Percentiles rank a stretch among this genome's conserved stretches.
phyloP scores from a whole-genome alignment of 2,113 vertebrate genomes.

The Gallinago jamesoni region DNA sequence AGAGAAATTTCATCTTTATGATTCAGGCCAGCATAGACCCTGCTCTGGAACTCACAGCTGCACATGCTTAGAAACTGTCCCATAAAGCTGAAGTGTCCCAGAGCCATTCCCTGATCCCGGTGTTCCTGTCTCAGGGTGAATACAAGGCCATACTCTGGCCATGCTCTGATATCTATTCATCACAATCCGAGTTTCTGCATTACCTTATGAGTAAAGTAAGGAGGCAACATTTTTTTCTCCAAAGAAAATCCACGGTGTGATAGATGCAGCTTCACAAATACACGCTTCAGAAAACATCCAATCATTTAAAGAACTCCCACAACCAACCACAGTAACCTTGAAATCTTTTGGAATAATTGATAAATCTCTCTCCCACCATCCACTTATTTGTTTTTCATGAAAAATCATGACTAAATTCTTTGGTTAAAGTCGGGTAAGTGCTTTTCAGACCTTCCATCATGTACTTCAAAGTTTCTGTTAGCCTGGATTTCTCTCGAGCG shows the following conservation, averaged over 20 bases:
- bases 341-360: slow-evolving; percentile 51
- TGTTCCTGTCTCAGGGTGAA: not conserved
- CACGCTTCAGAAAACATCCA: slow-evolving; percentile 43
- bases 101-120: not conserved
- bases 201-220: slow-evolving; percentile 24
- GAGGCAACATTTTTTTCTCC: slow-evolving; percentile 42
- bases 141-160: not conserved
- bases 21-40: not conserved
- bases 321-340: not conserved
- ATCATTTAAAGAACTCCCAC: slow-evolving; percentile 53
- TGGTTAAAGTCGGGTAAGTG: not conserved
- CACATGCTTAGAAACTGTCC: not conserved
- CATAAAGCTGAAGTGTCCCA: not conserved
- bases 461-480: not conserved
- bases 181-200: not conserved
- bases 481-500: not conserved
- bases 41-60: not conserved
- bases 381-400: not conserved
- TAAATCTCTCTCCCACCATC: not conserved
- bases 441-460: not conserved
- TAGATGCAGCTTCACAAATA: slow-evolving; percentile 52
- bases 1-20: not conserved
- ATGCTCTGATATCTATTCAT: not conserved
- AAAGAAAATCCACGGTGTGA: slow-evolving; percentile 44
- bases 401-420: not conserved